Conservation (phyloP, 2,113 vertebrate species). For the Forbesichthys papilliferus region DNA sequence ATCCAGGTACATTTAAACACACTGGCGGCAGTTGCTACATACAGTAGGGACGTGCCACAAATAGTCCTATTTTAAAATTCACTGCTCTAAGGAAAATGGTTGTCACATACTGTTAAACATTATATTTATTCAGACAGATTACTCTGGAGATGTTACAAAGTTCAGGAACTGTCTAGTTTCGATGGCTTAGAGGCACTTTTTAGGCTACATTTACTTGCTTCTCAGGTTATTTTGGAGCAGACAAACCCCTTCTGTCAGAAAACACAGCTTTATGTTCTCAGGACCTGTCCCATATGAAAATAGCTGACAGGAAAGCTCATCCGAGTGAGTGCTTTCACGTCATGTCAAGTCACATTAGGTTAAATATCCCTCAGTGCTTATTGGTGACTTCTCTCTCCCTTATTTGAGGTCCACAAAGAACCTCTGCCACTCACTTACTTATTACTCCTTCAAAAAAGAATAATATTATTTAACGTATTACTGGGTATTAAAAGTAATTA, state of each 20-base stretch:
- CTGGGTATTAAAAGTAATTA: too few species aligned
- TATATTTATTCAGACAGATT: constrained; percentile 23
- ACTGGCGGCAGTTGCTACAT: background rate
- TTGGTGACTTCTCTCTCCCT: constrained; percentile 15
- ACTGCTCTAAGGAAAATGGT: constrained; percentile 9
- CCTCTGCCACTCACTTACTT: constrained; percentile 1
- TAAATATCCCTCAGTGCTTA: constrained; percentile 24
- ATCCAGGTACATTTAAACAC: background rate
- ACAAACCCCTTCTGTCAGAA: constrained; percentile 17
- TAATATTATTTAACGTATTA: too few species aligned
- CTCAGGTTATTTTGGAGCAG: constrained; percentile 23
- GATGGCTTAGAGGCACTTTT: constrained; percentile 4
- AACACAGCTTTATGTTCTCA: constrained; percentile 19
- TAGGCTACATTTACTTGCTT: background rate
- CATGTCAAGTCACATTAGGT: constrained; percentile 26
- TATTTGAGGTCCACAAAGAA: constrained; percentile 24
- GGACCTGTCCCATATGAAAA: constrained; percentile 40
- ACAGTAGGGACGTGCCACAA: constrained; percentile 16
- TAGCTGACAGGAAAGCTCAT: constrained; percentile 48
- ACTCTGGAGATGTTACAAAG: constrained; percentile 15
- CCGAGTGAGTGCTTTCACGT: constrained; percentile 47
- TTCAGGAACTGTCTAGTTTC: constrained; percentile 23
- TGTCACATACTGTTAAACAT: constrained; percentile 17
- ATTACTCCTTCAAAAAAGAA: too few species aligned
- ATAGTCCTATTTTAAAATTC: constrained; percentile 15